Conservation (phyloP, 2,888 invertebrate species). For the Cosmorhoe ocellata region DNA sequence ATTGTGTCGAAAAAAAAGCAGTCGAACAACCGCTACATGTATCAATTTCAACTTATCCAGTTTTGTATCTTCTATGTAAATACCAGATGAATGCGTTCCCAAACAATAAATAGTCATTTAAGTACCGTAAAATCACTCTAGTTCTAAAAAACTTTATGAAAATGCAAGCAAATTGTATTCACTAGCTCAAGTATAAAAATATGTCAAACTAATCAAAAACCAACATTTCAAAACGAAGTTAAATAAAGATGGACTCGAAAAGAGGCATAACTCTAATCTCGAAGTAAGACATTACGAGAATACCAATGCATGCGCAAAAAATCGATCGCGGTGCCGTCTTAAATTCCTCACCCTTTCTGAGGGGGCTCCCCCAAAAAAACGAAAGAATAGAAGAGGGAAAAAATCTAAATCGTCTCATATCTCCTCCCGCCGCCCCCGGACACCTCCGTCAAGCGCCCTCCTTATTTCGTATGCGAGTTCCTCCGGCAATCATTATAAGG, state of each 20-base stretch:
- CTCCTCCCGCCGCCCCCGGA: slow-evolving; percentile 68
- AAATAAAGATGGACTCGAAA: slow-evolving; percentile 40
- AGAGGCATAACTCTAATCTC: slow-evolving; percentile 79
- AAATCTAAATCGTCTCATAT: slow-evolving; percentile 84
- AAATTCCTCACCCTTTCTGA: slow-evolving; percentile 82
- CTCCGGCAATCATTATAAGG: slow-evolving; percentile 83
- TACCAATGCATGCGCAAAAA: slow-evolving; percentile 82
- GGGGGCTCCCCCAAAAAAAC: slow-evolving; percentile 81
- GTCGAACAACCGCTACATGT: no score
- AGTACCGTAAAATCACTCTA: no score
- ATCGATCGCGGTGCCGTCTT: slow-evolving; percentile 80
- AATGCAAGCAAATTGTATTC: neutral
- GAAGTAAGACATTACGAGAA: slow-evolving; percentile 81
- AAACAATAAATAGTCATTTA: no score
- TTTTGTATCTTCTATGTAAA: no score
- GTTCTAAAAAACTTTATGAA: no score
- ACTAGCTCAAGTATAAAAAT: no score
- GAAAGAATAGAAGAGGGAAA: slow-evolving; percentile 82
- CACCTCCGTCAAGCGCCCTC: slow-evolving; percentile 80
- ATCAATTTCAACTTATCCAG: no score
- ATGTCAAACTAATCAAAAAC: slow-evolving; percentile 12
- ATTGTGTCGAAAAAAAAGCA: no score
- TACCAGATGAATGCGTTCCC: no score
- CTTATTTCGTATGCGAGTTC: slow-evolving; percentile 84
- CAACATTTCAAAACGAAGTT: slow-evolving; percentile 22